Evolutionary conservation across 2,888 invertebrate genomes (phyloP).

Genomic region (Cordilura impudica): DNA sequence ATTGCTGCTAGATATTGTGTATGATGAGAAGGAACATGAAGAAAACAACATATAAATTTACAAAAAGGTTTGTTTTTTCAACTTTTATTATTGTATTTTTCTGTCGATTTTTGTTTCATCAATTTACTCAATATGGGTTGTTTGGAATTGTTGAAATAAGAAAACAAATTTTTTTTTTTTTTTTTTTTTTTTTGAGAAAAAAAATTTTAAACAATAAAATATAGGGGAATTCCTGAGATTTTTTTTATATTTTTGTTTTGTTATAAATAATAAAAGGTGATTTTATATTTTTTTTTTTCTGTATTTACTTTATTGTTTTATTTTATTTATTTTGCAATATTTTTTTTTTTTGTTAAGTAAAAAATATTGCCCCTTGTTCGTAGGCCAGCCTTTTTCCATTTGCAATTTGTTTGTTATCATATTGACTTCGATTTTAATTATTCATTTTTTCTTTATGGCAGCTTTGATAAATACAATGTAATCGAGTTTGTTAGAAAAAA

Average conservation of each 20-base stretch:
- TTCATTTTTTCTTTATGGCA: background rate
- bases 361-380: background rate
- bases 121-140: constrained; percentile 1
- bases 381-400: background rate
- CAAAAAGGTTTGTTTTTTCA: constrained; percentile 14
- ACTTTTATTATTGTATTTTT: too few relatives aligned
- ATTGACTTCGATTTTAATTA: constrained; percentile 22
- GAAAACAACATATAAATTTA: constrained; percentile 2
- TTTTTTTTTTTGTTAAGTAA: background rate
- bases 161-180: background rate
- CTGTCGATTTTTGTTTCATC: too few relatives aligned
- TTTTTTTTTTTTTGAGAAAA: background rate
- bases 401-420: background rate
- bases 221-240: background rate
- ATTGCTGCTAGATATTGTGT: constrained; percentile 28
- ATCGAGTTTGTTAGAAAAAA: background rate
- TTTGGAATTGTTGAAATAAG: background rate
- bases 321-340: background rate
- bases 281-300: background rate
- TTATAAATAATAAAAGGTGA: background rate
- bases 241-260: background rate
- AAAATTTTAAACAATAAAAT: background rate
- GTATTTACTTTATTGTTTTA: too few relatives aligned
- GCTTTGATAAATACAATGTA: background rate
- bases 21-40: constrained; percentile 16